Percentiles rank a stretch among this genome's conserved stretches.
Conservation (phyloP, 1,140 invertebrate species). For the Eupeodes corollae region DNA sequence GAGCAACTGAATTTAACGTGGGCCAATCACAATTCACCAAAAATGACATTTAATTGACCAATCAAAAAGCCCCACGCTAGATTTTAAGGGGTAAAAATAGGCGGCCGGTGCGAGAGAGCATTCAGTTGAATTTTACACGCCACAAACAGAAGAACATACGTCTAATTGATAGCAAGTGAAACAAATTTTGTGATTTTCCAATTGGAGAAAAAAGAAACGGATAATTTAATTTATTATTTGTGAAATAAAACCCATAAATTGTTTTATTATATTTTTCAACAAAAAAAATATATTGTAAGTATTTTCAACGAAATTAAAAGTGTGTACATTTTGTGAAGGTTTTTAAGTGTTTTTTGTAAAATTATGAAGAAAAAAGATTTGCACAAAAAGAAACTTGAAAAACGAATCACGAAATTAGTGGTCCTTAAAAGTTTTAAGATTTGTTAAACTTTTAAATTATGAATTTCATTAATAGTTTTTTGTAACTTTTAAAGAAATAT, state of each 20-base stretch:
- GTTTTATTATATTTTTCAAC: not conserved
- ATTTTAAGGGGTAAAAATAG: conserved; percentile 9
- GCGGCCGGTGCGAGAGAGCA: conserved; percentile 7
- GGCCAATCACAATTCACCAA: conserved; percentile 1
- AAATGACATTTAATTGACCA: not conserved
- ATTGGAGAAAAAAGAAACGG: not conserved
- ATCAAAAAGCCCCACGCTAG: conserved; percentile 9
- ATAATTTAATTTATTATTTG: not conserved
- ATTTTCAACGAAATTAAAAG: too few species aligned
- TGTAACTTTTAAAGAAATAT: too few species aligned
- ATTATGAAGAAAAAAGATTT: too few species aligned
- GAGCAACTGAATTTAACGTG: not conserved
- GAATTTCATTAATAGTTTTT: too few species aligned
- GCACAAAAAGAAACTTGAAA: too few species aligned
- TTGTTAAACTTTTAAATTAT: too few species aligned
- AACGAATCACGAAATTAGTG: too few species aligned
- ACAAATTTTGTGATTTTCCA: not conserved
- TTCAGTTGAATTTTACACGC: conserved; percentile 8
- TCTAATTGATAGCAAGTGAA: not conserved
- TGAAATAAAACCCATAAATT: not conserved
- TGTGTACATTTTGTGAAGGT: too few species aligned
- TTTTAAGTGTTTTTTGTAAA: too few species aligned
- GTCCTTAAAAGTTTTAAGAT: too few species aligned
- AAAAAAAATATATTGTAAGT: not conserved
- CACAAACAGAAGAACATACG: conserved; percentile 7